Percentiles rank a stretch among this genome's conserved stretches.
These are phyloP conservation scores for Muscina levida DNA, from an alignment of 2,888 invertebrate species.

Conservation along the genomic window DNA sequence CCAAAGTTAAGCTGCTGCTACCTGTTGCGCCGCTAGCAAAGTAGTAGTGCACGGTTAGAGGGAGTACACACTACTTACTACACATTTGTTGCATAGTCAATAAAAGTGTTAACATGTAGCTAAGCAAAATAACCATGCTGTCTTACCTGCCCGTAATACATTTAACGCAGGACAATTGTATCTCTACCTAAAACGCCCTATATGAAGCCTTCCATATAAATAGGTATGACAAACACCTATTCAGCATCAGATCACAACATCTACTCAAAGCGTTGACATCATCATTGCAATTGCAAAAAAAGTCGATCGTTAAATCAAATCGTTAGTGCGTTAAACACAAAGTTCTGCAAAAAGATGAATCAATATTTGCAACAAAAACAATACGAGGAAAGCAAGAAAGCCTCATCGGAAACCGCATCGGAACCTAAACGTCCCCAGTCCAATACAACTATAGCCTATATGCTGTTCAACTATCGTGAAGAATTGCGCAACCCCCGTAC, in stretches of 20 bases:
- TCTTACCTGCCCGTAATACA: too few species aligned
- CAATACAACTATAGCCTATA: slow-evolving; percentile 35
- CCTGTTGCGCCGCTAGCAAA: too few species aligned
- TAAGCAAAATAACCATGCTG: too few species aligned
- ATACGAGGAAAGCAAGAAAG: background rate
- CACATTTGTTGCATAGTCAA: too few species aligned
- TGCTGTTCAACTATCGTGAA: slow-evolving; percentile 44
- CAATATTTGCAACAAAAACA: background rate
- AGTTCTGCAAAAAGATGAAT: background rate
- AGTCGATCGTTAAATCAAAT: background rate
- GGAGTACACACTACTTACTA: too few species aligned
- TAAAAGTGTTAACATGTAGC: too few species aligned
- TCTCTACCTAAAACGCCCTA: too few species aligned
- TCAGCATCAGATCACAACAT: background rate
- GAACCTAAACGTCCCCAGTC: background rate
- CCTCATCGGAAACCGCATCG: background rate
- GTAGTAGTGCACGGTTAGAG: too few species aligned
- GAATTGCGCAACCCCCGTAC: slow-evolving; percentile 28
- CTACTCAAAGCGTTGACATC: background rate
- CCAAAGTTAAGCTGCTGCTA: background rate
- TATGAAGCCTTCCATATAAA: too few species aligned
- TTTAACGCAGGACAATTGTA: too few species aligned
- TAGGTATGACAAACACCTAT: background rate
- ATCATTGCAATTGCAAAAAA: too few species aligned
- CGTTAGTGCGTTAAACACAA: background rate